Evolutionary conservation across 1,140 invertebrate genomes (phyloP), one percentile per base, ranked within the genome.

Genomic region (Apocrypta bakeri): DNA sequence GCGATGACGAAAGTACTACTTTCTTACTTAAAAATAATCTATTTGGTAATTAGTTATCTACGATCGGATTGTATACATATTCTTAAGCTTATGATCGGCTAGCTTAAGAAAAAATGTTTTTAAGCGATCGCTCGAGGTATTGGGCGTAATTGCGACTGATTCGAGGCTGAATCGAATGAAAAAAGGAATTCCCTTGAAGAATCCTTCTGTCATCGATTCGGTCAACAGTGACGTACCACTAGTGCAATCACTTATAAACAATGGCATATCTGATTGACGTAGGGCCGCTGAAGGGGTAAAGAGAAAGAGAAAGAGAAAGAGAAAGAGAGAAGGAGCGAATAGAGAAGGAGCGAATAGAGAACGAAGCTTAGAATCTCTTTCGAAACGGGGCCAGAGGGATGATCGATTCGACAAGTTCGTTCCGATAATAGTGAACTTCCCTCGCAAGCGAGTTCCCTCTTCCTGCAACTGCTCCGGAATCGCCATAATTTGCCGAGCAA

Each of bases 211-310:
- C n/a, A 66, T 66, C 64, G 33, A 78, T 78, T 78, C 29, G 64
- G 64, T 78, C 64, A 68, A 78, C 64, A 78, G 25, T 27, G 31
- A 1, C 21, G 24, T 48, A 27, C n/a, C 1, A 40, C 56, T 61
- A 72, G 27, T 61, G 66, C 68, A 72, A 79, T 79, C 68, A 56
- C 42, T 72, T 42, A 79, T 71, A 79, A 79, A 72, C 78, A 79
- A 48, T 72, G 29, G 42, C n/a, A n/a, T 24, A 37, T 72, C 37
- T 64, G 69, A 80, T 78, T 68, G 64, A 24, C n/a, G 21, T 14
- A 7, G 21, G 40, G 24, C n/a, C n/a, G n/a, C n/a, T n/a, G n/a
- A n/a, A n/a, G n/a, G n/a, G n/a, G n/a, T n/a, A n/a, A 2, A n/a
- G 29, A 14, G 66, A 42, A 42, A 27, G 14, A 31, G 72, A 75